Evolutionary conservation across 2,888 invertebrate species (phyloP).

Genomic region (Hymenopus coronatus): DNA sequence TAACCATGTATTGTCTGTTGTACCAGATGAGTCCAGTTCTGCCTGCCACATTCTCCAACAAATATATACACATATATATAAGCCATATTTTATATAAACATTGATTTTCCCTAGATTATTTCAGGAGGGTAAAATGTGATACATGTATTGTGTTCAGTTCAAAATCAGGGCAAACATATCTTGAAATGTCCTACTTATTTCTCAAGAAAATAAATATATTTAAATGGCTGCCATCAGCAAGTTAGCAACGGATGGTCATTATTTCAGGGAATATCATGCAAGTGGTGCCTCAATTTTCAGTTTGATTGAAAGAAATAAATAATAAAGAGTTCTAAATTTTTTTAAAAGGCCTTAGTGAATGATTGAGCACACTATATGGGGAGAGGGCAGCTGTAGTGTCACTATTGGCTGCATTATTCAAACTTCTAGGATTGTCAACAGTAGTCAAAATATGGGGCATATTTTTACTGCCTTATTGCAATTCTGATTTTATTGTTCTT

Average conservation of each 20-base stretch:
- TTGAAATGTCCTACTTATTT: neutral
- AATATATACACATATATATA: neutral
- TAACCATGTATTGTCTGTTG: neutral
- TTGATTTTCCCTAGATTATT: neutral
- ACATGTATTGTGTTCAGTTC: constrained; percentile 20
- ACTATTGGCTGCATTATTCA: neutral
- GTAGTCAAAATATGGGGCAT: neutral
- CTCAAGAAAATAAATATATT: neutral
- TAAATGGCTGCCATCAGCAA: neutral
- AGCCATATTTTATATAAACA: neutral
- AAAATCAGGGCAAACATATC: constrained; percentile 1
- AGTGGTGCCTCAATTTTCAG: constrained; percentile 4
- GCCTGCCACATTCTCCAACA: neutral
- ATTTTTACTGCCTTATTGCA: neutral
- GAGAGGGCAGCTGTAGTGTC: neutral
- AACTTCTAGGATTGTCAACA: neutral
- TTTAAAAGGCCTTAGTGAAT: neutral
- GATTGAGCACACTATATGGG: neutral
- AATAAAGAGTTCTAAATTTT: neutral
- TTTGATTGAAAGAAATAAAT: neutral
- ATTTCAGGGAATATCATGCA: constrained; percentile 1
- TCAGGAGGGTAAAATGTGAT: neutral
- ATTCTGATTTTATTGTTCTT: neutral
- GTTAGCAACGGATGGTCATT: neutral
- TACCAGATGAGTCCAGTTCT: neutral